phyloP scores from a whole-genome alignment of 2,113 vertebrate species.

The Tachysurus fulvidraco region DNA sequence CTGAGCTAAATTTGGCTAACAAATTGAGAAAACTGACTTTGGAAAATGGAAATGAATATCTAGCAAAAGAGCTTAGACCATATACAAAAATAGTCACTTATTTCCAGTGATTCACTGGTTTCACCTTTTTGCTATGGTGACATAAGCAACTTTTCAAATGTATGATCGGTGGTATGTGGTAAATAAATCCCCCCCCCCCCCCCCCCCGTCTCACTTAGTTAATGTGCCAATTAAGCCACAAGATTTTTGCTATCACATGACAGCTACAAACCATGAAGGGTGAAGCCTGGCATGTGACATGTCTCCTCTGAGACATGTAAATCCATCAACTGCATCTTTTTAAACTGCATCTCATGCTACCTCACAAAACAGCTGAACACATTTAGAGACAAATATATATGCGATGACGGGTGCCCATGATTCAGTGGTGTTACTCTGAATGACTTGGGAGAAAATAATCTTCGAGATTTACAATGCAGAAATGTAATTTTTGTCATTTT shows the following conservation, averaged over 20 bases:
- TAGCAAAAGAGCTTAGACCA: background rate
- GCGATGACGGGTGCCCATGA: background rate
- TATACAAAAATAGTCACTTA: background rate
- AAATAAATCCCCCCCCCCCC: too few relatives aligned
- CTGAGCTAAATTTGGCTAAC: background rate
- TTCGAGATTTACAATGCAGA: background rate
- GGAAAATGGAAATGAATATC: background rate
- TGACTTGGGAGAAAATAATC: background rate
- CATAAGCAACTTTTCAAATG: background rate
- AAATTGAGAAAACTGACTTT: background rate
- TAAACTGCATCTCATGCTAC: background rate
- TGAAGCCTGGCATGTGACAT: background rate
- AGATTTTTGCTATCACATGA: background rate
- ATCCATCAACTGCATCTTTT: background rate
- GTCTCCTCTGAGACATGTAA: background rate
- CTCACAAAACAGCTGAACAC: background rate
- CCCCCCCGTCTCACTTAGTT: background rate
- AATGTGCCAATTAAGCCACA: background rate
- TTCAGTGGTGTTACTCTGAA: too few relatives aligned
- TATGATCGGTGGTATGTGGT: background rate
- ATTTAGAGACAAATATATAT: background rate
- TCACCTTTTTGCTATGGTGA: background rate
- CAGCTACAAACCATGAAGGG: background rate
- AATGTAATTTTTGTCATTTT: background rate
- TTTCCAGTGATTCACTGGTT: background rate